Evolutionary conservation across 2,113 vertebrate species (phyloP), one percentile per base, ranked within the genome.

Genomic region (Dipodomys merriami): DNA sequence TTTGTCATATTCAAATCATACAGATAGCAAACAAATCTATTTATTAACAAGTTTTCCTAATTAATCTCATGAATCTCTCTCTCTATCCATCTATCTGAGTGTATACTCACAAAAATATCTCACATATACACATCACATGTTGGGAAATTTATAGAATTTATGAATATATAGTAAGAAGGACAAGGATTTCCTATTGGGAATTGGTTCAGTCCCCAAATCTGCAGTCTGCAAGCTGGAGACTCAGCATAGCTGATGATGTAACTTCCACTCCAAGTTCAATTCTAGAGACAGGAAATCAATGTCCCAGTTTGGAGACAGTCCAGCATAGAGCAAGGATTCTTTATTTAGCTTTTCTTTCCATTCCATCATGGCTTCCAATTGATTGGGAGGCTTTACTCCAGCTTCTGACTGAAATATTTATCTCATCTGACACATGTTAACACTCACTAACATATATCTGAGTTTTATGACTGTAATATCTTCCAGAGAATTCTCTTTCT

Each of bases 221-320:
- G 57, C 23, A 53, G 3, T 23, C 27, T 44, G 9, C 18, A 35
- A 67, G 22, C 6, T 72, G 1, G 20, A 77, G 39, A 33, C 39
- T 39, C 39, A 39, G 39, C 39, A 39, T 39, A 33, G 2, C 18
- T 1, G 1, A 35, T 30, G 12, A 0, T 62, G 0, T 27, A 74
- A 69, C 1, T 73, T 72, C n/a, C 27, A 53, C 15, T n/a, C 35
- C 4, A 22, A 57, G 9, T 67, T 2, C 9, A 8, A 86, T 15
- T 30, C 27, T 12, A n/a, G 81, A 87, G 33, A 15, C 22, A 71
- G 4, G 22, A 78, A 6, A 22, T 20, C 30, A 57, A 27, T 87
- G 4, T 46, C 15, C 20, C 19, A 67, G 18, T 15, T 49, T 12
- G 46, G 49, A 76, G 46, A 65, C 13, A 64, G 30, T 53, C 19